Conservation (phyloP, 2,797 vertebrate genomes). For the Sternarchorhynchus goeldii region DNA sequence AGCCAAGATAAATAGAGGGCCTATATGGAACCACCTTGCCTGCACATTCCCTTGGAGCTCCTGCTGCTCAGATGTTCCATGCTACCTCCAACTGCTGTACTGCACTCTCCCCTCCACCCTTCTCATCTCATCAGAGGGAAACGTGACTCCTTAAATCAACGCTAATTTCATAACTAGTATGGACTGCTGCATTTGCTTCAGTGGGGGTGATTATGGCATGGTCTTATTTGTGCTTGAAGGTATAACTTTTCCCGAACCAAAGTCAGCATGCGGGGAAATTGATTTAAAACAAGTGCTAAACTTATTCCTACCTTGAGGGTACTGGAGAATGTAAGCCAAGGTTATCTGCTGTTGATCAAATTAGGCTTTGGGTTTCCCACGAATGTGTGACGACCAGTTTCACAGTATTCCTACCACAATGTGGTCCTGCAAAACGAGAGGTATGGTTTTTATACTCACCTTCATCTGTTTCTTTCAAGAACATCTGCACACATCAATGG, state of each 20-base stretch:
- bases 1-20: slow-evolving; percentile 48
- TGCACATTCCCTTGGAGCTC: not conserved
- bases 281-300: not conserved
- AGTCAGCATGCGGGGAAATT: not conserved
- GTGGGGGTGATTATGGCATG: not conserved
- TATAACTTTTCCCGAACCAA: slow-evolving; percentile 9
- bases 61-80: slow-evolving; percentile 11
- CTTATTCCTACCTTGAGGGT: not conserved
- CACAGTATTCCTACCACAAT: not conserved
- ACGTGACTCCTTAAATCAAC: not conserved
- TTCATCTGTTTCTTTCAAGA: too few relatives aligned
- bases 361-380: slow-evolving; percentile 10
- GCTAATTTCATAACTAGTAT: not conserved
- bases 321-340: slow-evolving; percentile 1
- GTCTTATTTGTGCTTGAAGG: not conserved
- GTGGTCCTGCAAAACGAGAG: not conserved
- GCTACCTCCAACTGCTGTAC: not conserved
- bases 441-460: not conserved
- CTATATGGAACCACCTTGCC: slow-evolving; percentile 27
- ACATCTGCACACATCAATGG: too few relatives aligned
- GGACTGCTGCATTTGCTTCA: not conserved
- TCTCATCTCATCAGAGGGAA: too few relatives aligned
- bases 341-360: slow-evolving; percentile 1
- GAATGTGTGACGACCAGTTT: slow-evolving; percentile 12
- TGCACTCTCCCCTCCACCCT: too few relatives aligned